These are phyloP conservation scores for Hipparchia sbordonii DNA, from an alignment of 2,888 invertebrate species.

Conservation along the genomic window DNA sequence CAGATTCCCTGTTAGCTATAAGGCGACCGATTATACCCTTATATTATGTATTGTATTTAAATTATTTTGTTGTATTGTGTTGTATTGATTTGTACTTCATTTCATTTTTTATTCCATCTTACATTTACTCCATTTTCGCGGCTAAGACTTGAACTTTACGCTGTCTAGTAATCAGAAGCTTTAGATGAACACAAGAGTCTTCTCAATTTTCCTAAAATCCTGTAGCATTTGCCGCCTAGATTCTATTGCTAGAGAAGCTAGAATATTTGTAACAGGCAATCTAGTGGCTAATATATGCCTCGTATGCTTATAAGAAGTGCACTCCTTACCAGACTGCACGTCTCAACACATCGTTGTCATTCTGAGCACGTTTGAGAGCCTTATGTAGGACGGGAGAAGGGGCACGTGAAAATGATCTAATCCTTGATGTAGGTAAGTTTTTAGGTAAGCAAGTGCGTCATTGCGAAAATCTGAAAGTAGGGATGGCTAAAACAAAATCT, in stretches of 20 bases:
- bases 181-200: not conserved
- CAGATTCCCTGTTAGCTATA: too few relatives aligned
- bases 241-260: not conserved
- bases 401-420: not conserved
- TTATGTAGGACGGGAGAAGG: constrained; percentile 23
- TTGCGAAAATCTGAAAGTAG: too few relatives aligned
- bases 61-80: too few relatives aligned
- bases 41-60: too few relatives aligned
- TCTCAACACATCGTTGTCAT: constrained; percentile 29
- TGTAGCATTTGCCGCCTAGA: not conserved
- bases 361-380: constrained; percentile 31
- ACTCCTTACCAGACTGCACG: constrained; percentile 32
- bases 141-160: too few relatives aligned
- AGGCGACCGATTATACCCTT: too few relatives aligned
- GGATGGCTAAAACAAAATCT: not conserved
- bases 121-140: too few relatives aligned
- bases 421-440: not conserved
- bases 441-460: not conserved
- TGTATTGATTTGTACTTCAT: too few relatives aligned
- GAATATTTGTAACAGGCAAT: not conserved
- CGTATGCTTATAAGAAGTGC: constrained; percentile 17
- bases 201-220: not conserved
- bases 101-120: too few relatives aligned
- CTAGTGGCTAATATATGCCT: constrained; percentile 3
- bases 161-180: not conserved